Percentiles rank a stretch among this genome's conserved stretches.
These are phyloP conservation scores for Conistra vaccinii DNA, from an alignment of 2,888 invertebrate species.

Conservation along the genomic window DNA sequence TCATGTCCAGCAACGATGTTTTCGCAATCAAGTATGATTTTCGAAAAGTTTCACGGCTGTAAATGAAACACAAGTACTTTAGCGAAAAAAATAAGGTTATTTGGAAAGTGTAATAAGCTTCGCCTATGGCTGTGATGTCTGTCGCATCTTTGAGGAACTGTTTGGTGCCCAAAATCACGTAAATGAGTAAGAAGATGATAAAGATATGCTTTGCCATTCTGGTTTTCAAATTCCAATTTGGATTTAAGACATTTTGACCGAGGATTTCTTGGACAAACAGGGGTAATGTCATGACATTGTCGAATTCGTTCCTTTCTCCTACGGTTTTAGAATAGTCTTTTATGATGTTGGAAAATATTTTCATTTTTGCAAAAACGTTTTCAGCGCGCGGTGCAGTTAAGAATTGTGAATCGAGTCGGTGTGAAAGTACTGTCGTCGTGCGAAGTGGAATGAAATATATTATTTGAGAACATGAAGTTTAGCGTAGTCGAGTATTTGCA, in stretches of 20 bases:
- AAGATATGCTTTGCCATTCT: constrained; percentile 70
- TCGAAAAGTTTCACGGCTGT: constrained; percentile 69
- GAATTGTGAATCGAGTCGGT: constrained; percentile 32
- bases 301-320: constrained; percentile 74
- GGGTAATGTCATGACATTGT: constrained; percentile 70
- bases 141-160: constrained; percentile 69
- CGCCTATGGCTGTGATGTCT: constrained; percentile 72
- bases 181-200: constrained; percentile 69
- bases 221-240: constrained; percentile 78
- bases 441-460: constrained; percentile 40
- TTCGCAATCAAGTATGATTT: constrained; percentile 75
- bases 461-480: constrained; percentile 36
- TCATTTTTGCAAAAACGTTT: constrained; percentile 69
- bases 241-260: constrained; percentile 80
- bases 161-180: constrained; percentile 78
- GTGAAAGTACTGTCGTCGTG: constrained; percentile 57
- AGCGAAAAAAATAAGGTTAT: constrained; percentile 70
- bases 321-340: constrained; percentile 74
- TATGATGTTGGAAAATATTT: constrained; percentile 64
- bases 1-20: constrained; percentile 69
- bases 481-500: constrained; percentile 4
- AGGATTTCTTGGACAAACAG: constrained; percentile 74
- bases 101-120: constrained; percentile 77
- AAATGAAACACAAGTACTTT: constrained; percentile 73
- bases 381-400: constrained; percentile 40